A percentile compares a stretch with the other conserved stretches of the same genome.
Evolutionary conservation across 2,888 invertebrate genomes (phyloP).

Genomic region (Apoda limacodes): DNA sequence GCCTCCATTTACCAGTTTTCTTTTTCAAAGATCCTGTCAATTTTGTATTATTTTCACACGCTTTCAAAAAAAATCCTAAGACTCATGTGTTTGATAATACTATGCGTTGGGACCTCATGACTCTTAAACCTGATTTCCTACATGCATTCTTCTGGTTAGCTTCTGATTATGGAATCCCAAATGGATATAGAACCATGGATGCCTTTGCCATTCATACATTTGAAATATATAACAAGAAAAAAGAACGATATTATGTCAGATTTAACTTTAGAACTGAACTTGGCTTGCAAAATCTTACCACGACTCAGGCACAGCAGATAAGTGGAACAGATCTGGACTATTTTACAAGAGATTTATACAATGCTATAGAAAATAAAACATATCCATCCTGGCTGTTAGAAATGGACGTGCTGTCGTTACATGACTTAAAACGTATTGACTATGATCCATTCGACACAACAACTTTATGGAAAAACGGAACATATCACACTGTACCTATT

Average conservation of each 20-base stretch:
- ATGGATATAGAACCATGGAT: slow-evolving; percentile 89
- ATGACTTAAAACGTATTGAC: slow-evolving; percentile 76
- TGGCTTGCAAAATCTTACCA: slow-evolving; percentile 78
- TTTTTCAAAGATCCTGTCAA: slow-evolving; percentile 85
- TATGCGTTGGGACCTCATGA: slow-evolving; percentile 90
- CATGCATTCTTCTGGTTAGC: slow-evolving; percentile 83
- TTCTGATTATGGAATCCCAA: slow-evolving; percentile 86
- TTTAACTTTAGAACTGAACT: slow-evolving; percentile 90
- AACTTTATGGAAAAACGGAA: slow-evolving; percentile 84
- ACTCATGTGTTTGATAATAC: slow-evolving; percentile 85
- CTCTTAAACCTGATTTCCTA: slow-evolving; percentile 80
- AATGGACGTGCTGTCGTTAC: slow-evolving; percentile 21
- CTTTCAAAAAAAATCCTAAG: slow-evolving; percentile 89
- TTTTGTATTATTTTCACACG: slow-evolving; percentile 90
- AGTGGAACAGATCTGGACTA: slow-evolving; percentile 82
- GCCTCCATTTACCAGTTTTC: slow-evolving; percentile 87
- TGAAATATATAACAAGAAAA: slow-evolving; percentile 79
- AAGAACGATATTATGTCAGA: slow-evolving; percentile 79
- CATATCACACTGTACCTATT: slow-evolving; percentile 82
- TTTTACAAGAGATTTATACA: slow-evolving; percentile 81
- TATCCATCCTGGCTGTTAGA: slow-evolving; percentile 3
- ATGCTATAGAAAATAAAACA: slow-evolving; percentile 75
- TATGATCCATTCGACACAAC: slow-evolving; percentile 91
- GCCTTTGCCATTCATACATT: slow-evolving; percentile 90
- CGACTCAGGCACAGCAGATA: slow-evolving; percentile 70